Base-by-base conservation (phyloP, 2,797 vertebrate genomes). In the Balearica regulorum region DNA sequence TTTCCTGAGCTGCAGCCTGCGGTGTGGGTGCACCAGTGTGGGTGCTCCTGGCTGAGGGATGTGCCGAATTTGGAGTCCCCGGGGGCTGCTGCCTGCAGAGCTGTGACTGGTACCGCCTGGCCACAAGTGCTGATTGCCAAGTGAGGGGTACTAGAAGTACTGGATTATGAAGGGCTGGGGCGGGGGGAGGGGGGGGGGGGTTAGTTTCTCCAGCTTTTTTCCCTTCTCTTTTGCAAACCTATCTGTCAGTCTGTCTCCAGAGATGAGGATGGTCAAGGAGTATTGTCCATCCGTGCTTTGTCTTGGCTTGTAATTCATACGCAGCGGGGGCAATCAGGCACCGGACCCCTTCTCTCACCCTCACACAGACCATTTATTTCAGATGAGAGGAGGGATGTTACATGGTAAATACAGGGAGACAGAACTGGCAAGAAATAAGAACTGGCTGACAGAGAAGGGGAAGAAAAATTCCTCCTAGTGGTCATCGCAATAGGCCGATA, bases 391-490 rank as follows among this genome's bases (percentile, higher is more conserved):
- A 83, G 53, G 16, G 16, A 48, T 43, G 28, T 43, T 71, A 57
- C 0, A 0, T 19, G n/a, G 48, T 62, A 73, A 84, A 79, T 54
- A 82, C 5, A 48, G 9, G 13, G n/a, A 33, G 48, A 75, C n/a
- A 62, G 57, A 70, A 21, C 22, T 55, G 46, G 24, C 11, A 62
- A 79, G 66, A 76, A 66, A 16, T 39, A 86, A 33, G 16, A 70
- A 79, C 49, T 12, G 16, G 8, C 22, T 92, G 51, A 48, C 35
- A 84, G 62, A 87, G 62, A 94, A 90, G 15, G 28, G 64, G 87
- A 94, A 93, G 68, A 83, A 89, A 70, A 92, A 89, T 71, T 72
- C 21, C 71, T 94, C 44, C 60, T 37, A 55, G 83, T 41, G 73
- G 64, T 53, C 55, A 64, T 83, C 26, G 5, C 44, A 81, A 82